A percentile compares a stretch with the other conserved stretches of the same genome.
phyloP scores from a whole-genome alignment of 2,888 invertebrate species.

The Brachyopa scutellaris region DNA sequence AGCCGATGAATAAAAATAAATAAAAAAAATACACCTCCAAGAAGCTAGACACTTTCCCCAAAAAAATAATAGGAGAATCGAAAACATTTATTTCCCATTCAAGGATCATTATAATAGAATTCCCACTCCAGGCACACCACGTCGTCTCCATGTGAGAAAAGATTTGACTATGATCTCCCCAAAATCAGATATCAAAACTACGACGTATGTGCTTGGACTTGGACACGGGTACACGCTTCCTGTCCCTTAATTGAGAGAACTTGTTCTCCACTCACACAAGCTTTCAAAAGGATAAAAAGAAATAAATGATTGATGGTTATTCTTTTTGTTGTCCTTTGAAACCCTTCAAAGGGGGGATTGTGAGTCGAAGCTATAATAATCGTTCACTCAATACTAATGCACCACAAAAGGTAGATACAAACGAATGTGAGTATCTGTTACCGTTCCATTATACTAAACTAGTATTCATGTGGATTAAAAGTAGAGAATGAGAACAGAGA shows the following conservation, averaged over 20 bases:
- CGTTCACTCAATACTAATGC: slow-evolving; percentile 28
- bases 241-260: slow-evolving; percentile 54
- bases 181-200: slow-evolving; percentile 21
- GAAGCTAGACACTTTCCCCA: slow-evolving; percentile 25
- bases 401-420: too few species aligned
- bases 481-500: not conserved
- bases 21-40: slow-evolving; percentile 12
- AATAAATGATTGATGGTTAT: slow-evolving; percentile 51
- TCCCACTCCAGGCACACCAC: slow-evolving; percentile 8
- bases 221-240: slow-evolving; percentile 1
- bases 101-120: slow-evolving; percentile 67
- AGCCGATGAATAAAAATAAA: not conserved
- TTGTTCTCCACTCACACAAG: slow-evolving; percentile 20
- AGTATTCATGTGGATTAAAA: slow-evolving; percentile 33
- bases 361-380: slow-evolving; percentile 17
- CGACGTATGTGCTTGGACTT: slow-evolving; percentile 4
- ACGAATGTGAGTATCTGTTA: too few species aligned
- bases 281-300: not conserved
- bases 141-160: too few species aligned
- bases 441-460: too few species aligned
- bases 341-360: not conserved
- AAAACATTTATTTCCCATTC: slow-evolving; percentile 66
- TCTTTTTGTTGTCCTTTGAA: not conserved
- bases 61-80: slow-evolving; percentile 3
- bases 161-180: slow-evolving; percentile 3